Evolutionary conservation across 1,140 invertebrate genomes (phyloP), one percentile per base, ranked within the genome.

Genomic region (Zophobas atratus): DNA sequence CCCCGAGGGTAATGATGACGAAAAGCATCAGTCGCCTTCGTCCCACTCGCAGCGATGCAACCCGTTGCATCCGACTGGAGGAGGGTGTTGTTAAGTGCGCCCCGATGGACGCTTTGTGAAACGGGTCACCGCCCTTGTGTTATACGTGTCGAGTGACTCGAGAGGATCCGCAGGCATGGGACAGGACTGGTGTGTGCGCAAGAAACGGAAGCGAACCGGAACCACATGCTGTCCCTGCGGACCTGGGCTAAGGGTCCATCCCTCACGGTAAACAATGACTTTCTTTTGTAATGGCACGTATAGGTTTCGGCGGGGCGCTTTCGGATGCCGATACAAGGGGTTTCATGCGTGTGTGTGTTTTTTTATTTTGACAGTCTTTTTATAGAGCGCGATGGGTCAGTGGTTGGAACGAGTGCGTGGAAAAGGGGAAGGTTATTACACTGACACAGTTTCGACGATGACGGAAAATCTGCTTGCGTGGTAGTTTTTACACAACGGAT

Each of bases 171-270:
- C 60, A 63, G 86, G 86, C 84, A 92, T 93, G 92, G 92, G 92
- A 82, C 92, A 93, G 85, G 92, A 92, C 87, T 92, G 91, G 91
- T 93, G 92, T 88, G 90, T 91, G 84, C 88, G 91, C 82, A 89
- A 91, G 85, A 91, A 90, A 83, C 88, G 91, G 86, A 92, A 92
- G 87, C 89, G 91, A 84, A 88, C 86, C 77, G 87, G 86, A 80
- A 90, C 89, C 85, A 89, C 90, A 82, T 90, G 89, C 81, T 86
- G 82, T 86, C 88, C 74, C 77, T 88, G 85, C 82, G 88, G 84
- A 85, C 88, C 84, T 81, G 87, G 79, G 83, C 90, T 87, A 85
- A 89, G 87, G 87, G 90, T 88, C 86, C 90, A 88, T 90, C 90
- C 88, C 86, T 89, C 88, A 86, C 88, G 87, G 88, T 89, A 84